These are phyloP conservation scores for Muscicapa comitata DNA, from an alignment of 2,797 vertebrate species.

Conservation along the genomic window DNA sequence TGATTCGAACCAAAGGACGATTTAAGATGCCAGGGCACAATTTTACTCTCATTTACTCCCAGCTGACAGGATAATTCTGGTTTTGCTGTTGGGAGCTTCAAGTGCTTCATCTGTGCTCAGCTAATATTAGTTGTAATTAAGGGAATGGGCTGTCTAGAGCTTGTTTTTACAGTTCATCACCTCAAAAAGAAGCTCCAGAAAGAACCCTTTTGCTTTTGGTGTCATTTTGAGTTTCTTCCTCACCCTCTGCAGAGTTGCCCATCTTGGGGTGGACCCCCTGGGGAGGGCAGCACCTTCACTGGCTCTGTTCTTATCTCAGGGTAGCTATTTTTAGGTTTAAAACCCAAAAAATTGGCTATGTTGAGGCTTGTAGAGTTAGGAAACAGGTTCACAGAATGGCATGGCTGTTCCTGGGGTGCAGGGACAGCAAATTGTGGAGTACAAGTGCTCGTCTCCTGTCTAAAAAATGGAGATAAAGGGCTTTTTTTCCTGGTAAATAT, in stretches of 20 bases:
- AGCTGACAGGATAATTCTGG: slow-evolving; percentile 15
- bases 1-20: background rate
- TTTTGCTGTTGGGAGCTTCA: background rate
- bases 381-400: background rate
- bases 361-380: fast-evolving
- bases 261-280: background rate
- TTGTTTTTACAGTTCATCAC: background rate
- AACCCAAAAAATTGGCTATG: fast-evolving
- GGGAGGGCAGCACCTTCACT: background rate
- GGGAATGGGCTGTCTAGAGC: background rate
- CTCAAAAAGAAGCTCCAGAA: background rate
- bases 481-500: background rate
- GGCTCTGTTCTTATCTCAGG: background rate
- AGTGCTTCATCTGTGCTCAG: background rate
- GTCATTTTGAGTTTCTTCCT: background rate
- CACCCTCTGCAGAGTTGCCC: background rate
- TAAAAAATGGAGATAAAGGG: background rate
- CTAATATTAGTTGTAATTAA: background rate
- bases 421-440: background rate
- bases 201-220: background rate
- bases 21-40: background rate
- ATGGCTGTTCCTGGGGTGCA: background rate
- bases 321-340: background rate
- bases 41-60: background rate
- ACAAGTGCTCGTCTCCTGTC: background rate